Base-by-base conservation (phyloP, 2,113 vertebrate genomes). In the Spea bombifrons region DNA sequence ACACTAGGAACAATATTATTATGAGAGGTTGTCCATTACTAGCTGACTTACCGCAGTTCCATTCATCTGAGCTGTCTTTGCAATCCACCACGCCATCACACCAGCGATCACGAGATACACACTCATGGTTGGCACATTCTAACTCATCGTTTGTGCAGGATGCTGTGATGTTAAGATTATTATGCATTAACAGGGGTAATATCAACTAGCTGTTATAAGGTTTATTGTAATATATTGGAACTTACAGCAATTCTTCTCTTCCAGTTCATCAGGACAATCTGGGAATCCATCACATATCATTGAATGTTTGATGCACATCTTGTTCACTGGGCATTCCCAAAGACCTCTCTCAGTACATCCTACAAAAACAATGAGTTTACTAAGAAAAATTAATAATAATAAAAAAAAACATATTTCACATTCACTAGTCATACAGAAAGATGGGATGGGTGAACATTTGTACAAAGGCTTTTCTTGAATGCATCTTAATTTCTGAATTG, bases 241-340 rank as follows among this genome's bases (percentile, higher is more conserved):
- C 95, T 95, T 92, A 99, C 97, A 94, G 91, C 97, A 99, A 84
- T 98, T 98, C 75, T 84, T 91, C 88, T 99, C 97, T 79, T 99
- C 97, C 86, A 90, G 87, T 80, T 89, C 86, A 76, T 94, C 94
- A 46, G 94, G 92, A 83, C 97, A 99, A 87, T 99, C 97, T 55
- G 96, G 95, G 84, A 99, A 95, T 0, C 97, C 97, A 17, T 99
- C 97, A 47, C 97, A 99, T 87, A 98, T 94, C 92, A 97, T 93
- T 0, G 86, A 83, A 83, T 91, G 83, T 75, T 93, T 91, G 77
- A 99, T 94, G 76, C 97, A 99, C 53, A 92, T 83, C 67, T 92
- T 94, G 77, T 89, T 94, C 66, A 88, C 82, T 0, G 96, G 95
- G 86, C 96, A 98, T 87, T 96, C 96, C 95, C 95, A 99, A 82